Base-by-base conservation (phyloP, 2,888 invertebrate genomes). In the Rhynchonema sp. region DNA sequence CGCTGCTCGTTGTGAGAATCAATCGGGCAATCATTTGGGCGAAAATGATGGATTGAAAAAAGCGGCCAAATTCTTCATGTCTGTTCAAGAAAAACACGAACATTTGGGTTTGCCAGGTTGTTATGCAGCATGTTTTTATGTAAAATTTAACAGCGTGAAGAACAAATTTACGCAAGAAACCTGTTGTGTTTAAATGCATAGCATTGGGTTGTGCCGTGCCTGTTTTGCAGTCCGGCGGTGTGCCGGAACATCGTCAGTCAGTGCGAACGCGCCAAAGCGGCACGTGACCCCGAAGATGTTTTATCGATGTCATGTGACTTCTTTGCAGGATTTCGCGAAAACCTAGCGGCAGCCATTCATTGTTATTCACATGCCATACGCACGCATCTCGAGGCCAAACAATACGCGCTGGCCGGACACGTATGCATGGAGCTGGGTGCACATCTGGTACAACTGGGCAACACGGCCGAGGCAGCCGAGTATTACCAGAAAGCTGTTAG, bases 331-430 rank as follows among this genome's bases (percentile, higher is more conserved):
- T 56, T 56, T 27, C 28, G 30, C 46, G 26, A 59, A 26, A 56
- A 61, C 25, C 59, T 61, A 54, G 46, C 58, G 22, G 25, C 55
- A 2, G 57, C 62, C 1, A 58, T 60, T 13, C 62, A 62, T 26
- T 62, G 62, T 56, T 62, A 62, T 52, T 54, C 55, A 1, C 62
- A 62, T 53, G 62, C 62, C 20, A 60, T 62, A 6, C 27, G 46
- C 17, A n/a, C 55, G 54, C 59, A 56, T 46, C n/a, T 30, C 25
- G 62, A 62, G n/a, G 54, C 28, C 25, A 62, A 57, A 22, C 52
- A 55, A 9, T 28, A 27, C 27, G 25, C 6, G 26, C 30, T 59
- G 56, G 62, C 62, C 23, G 62, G 49, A 1, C 1, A 29, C 20
- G 23, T 60, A 20, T 60, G 57, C 30, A 1, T 58, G 22, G 58